These are phyloP conservation scores for Adela reaumurella DNA, from an alignment of 2,888 invertebrate species.

Conservation along the genomic window DNA sequence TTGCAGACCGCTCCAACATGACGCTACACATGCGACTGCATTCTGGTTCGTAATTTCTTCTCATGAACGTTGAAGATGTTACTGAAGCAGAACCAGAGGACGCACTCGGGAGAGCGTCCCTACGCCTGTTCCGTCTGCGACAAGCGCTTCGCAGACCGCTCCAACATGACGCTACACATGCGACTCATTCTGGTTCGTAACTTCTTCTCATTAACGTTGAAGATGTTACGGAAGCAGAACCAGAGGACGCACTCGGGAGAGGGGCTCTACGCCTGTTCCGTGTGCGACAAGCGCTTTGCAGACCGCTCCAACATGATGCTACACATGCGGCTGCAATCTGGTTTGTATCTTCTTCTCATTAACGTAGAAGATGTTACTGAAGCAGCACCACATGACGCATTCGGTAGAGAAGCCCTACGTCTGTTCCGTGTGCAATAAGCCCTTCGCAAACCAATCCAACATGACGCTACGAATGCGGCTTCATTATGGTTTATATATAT, in stretches of 20 bases:
- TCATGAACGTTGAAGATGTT: no score
- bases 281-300: constrained; percentile 72
- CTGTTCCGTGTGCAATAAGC: no score
- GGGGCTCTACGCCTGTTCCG: constrained; percentile 66
- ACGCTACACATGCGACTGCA: constrained; percentile 76
- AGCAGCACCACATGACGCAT: no score
- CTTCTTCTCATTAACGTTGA: constrained; percentile 87
- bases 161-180: constrained; percentile 81
- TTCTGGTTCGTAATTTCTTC: no score
- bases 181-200: constrained; percentile 78
- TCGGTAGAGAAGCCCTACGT: no score
- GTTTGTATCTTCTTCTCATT: no score
- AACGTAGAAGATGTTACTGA: no score
- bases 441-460: no score
- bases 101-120: constrained; percentile 78
- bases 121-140: constrained; percentile 78
- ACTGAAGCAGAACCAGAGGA: constrained; percentile 76
- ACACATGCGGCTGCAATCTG: constrained; percentile 76
- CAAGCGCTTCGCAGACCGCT: constrained; percentile 79
- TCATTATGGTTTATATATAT: no score
- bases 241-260: constrained; percentile 81
- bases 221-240: constrained; percentile 80
- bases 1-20: no score
- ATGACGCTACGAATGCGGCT: no score
- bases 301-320: constrained; percentile 87